These are phyloP conservation scores for Pandion haliaetus DNA, from an alignment of 2,113 vertebrate species.

Conservation along the genomic window DNA sequence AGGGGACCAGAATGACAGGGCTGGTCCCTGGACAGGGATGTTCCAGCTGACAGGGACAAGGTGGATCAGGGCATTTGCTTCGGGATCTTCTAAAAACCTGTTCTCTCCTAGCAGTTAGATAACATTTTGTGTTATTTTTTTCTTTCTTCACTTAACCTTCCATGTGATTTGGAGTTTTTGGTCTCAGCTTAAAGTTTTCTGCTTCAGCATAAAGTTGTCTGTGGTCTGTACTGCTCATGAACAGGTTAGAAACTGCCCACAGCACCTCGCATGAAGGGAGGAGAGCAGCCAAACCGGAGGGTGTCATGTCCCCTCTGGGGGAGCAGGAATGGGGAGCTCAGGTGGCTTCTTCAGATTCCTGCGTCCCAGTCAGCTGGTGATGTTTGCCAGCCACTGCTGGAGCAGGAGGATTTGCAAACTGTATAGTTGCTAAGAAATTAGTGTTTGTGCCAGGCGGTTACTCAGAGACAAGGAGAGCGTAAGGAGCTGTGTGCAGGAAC, in stretches of 20 bases:
- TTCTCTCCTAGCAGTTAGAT: neutral
- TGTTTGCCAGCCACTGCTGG: neutral
- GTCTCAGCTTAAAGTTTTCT: neutral
- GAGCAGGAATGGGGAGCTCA: neutral
- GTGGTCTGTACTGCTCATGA: neutral
- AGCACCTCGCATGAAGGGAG: neutral
- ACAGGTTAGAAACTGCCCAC: neutral
- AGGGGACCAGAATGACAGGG: neutral
- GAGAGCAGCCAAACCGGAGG: neutral
- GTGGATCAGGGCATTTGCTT: neutral
- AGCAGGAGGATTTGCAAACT: neutral
- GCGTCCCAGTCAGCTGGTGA: neutral
- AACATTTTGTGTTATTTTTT: accelerated
- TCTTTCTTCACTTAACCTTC: neutral
- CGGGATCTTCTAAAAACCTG: neutral
- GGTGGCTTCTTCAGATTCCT: neutral
- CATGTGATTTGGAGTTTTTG: neutral
- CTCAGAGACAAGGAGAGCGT: neutral
- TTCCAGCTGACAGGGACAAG: neutral
- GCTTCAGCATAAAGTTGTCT: neutral
- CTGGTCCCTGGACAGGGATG: neutral
- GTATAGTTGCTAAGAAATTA: neutral
- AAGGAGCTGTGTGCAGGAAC: neutral
- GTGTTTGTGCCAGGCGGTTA: neutral
- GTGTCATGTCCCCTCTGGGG: neutral